Evolutionary conservation across 2,113 vertebrate species (phyloP).

Genomic region (Macheiramphus alcinus): DNA sequence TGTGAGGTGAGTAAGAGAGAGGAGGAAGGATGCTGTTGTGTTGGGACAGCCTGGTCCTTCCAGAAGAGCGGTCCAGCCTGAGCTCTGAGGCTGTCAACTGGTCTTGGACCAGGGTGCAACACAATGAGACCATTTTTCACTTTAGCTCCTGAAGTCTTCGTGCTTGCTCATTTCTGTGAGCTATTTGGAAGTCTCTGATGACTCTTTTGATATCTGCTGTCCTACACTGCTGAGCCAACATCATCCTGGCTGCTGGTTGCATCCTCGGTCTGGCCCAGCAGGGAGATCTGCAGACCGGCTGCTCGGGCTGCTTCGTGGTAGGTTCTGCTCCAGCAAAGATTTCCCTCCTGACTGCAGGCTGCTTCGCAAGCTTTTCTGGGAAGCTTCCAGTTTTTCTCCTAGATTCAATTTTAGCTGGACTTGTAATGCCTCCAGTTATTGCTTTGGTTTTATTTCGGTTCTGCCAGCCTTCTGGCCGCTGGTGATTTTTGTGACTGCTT

Average conservation of each 20-base stretch:
- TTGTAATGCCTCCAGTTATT: neutral
- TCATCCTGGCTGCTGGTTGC: neutral
- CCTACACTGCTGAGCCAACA: neutral
- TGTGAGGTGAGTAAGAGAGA: neutral
- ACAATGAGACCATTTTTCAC: neutral
- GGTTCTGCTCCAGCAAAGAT: neutral
- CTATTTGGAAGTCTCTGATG: neutral
- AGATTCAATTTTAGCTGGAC: neutral
- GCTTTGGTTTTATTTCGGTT: neutral
- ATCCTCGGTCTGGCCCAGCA: neutral
- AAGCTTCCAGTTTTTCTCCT: neutral
- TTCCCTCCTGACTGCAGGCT: neutral
- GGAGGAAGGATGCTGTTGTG: neutral
- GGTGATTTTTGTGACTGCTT: neutral
- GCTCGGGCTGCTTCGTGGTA: neutral
- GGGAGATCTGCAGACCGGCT: neutral
- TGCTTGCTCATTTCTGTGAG: neutral
- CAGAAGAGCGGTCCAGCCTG: neutral
- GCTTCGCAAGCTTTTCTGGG: neutral
- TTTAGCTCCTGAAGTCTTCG: neutral
- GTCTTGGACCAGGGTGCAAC: neutral
- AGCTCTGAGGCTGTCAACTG: neutral
- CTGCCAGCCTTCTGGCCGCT: neutral
- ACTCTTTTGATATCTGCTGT: neutral
- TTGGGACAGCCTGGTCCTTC: neutral